These are phyloP conservation scores for Aurelia coerulea DNA, from an alignment of 30 jellyfish, hydroid and myxozoan genomes.

Conservation along the genomic window DNA sequence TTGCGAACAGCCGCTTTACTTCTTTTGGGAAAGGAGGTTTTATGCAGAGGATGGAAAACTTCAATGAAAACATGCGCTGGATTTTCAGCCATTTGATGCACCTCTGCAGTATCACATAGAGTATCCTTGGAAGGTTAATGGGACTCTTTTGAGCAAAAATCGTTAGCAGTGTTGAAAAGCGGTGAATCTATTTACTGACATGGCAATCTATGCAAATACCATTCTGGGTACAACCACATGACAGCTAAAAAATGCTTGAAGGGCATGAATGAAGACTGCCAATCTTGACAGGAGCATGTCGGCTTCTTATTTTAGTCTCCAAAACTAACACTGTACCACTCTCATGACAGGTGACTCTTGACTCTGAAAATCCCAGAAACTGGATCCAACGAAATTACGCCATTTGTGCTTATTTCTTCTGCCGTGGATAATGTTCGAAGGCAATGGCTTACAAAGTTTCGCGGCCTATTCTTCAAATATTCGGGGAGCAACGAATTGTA, in stretches of 20 bases:
- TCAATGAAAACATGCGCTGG: not conserved
- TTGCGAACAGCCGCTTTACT: slow-evolving; percentile 22
- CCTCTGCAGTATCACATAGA: not conserved
- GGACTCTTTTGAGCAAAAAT: not conserved
- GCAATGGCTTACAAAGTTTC: slow-evolving; percentile 9
- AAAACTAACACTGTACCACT: slow-evolving; percentile 22
- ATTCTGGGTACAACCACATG: not conserved
- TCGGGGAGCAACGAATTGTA: slow-evolving; percentile 19
- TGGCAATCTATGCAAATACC: not conserved
- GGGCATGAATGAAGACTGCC: slow-evolving; percentile 19
- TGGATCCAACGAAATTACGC: slow-evolving; percentile 5
- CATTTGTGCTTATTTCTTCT: not conserved
- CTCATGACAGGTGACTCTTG: slow-evolving; percentile 9
- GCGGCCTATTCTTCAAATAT: slow-evolving; percentile 10
- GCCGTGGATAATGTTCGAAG: not conserved
- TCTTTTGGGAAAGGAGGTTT: not conserved
- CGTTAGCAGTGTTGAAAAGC: not conserved
- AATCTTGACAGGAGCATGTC: slow-evolving; percentile 20
- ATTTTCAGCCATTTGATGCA: not conserved
- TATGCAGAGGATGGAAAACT: slow-evolving; percentile 5
- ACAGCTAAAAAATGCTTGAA: not conserved
- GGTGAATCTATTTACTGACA: not conserved
- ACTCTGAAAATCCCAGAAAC: slow-evolving; percentile 10
- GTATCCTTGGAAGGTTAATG: not conserved
- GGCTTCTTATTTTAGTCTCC: slow-evolving; percentile 8